Evolutionary conservation across 2,888 invertebrate species (phyloP).

Genomic region (Scaeva pyrastri): DNA sequence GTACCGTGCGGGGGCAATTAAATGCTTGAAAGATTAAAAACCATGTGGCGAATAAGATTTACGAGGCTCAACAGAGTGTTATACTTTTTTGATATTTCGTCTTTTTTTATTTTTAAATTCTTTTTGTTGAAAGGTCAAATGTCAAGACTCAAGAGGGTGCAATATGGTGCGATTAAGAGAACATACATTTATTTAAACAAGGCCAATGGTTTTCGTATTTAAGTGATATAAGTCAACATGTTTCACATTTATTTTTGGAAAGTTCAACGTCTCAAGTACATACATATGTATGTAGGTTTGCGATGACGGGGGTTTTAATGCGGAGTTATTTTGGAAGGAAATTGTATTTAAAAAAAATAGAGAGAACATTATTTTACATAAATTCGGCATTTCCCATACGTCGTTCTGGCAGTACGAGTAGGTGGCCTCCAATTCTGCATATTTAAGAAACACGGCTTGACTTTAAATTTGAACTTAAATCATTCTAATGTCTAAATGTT

Average conservation of each 20-base stretch:
- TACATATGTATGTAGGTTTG: too few species aligned
- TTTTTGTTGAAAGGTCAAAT: background rate
- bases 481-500: too few species aligned
- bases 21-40: constrained; percentile 14
- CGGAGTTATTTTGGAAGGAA: background rate
- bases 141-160: background rate
- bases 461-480: too few species aligned
- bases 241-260: background rate
- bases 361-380: too few species aligned
- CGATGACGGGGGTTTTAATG: background rate
- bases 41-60: background rate
- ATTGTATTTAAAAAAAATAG: too few species aligned
- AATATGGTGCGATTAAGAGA: background rate
- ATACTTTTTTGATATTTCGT: background rate
- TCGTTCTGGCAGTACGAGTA: too few species aligned
- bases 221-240: constrained; percentile 21
- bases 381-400: too few species aligned
- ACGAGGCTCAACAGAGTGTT: background rate
- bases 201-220: constrained; percentile 14
- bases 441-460: too few species aligned
- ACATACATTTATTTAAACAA: background rate
- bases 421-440: too few species aligned
- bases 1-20: background rate
- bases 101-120: background rate
- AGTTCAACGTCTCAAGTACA: constrained; percentile 30